Base-by-base conservation (phyloP, 2,797 vertebrate species). In the Staurois parvus region DNA sequence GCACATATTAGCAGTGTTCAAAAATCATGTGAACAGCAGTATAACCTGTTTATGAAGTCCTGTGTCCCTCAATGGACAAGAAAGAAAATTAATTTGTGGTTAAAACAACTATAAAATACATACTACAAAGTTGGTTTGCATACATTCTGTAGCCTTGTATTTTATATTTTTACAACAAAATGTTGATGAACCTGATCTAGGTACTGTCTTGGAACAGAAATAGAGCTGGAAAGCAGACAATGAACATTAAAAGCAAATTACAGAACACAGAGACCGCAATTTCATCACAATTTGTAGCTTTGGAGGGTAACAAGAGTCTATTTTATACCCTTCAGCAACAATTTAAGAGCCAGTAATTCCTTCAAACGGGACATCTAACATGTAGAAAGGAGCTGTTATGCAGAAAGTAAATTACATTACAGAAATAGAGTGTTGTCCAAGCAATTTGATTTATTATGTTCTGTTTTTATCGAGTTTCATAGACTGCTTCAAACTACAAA, bases 181-280 rank as follows among this genome's bases (percentile, higher is more conserved):
- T 59, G 62, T 34, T 42, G 52, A 80, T 70, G 67, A 80, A 73
- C 32, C 45, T 75, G 45, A 72, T 26, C 30, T 7, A n/a, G 34
- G 15, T 28, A 81, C 70, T 40, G 59, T 67, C 11, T 32, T 26
- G 19, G 70, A 64, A 77, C 64, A 81, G 56, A 75, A 74, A 80
- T 75, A 78, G 26, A 32, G 72, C 32, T 69, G 64, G 28, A 75
- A 84, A 76, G 34, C 75, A 68, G 21, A 78, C 75, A 66, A n/a
- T 37, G 76, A 84, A 79, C 83, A 84, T 84, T 84, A 84, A 77
- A 72, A 84, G 83, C 76, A 79, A 79, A 84, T 84, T 84, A 78
- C 67, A 64, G 67, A 21, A 84, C 48, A 79, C 7, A 79, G 67
- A 64, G 24, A 21, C 48, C 28, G 24, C 76, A 79, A 62, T 84